A percentile compares a stretch with the other conserved stretches of the same genome.
Conservation (phyloP, 2,888 invertebrate genomes). For the Drosophila barbarae region DNA sequence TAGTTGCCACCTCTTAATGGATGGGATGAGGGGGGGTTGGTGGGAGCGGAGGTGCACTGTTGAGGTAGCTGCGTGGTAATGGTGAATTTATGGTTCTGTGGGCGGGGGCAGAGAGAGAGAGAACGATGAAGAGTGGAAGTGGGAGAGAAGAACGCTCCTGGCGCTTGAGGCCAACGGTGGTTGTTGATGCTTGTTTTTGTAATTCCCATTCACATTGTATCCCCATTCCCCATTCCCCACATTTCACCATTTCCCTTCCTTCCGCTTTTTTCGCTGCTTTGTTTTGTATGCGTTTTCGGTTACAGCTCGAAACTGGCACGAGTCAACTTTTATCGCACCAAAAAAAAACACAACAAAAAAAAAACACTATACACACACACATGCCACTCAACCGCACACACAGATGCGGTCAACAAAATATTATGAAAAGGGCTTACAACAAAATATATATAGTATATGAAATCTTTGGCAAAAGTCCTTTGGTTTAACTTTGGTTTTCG, state of each 20-base stretch:
- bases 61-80: conserved; percentile 68
- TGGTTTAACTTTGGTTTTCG: neutral
- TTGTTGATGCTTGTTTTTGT: conserved; percentile 65
- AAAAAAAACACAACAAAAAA: neutral
- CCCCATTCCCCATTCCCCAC: neutral
- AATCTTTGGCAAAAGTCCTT: conserved; percentile 5
- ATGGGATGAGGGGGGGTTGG: neutral
- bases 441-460: neutral
- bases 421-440: conserved; percentile 6
- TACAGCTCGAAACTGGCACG: conserved; percentile 62
- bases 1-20: conserved; percentile 32
- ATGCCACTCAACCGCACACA: conserved; percentile 38
- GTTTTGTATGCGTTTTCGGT: conserved; percentile 50
- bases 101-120: conserved; percentile 13
- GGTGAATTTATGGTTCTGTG: conserved; percentile 64
- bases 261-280: conserved; percentile 29
- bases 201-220: conserved; percentile 59
- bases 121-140: neutral
- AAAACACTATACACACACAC: conserved; percentile 24
- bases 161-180: conserved; percentile 51
- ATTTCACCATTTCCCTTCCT: conserved; percentile 1
- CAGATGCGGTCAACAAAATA: conserved; percentile 20
- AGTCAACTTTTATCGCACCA: conserved; percentile 66
- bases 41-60: conserved; percentile 43
- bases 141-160: conserved; percentile 21